Conservation (phyloP, 2,113 vertebrate species). For the Chamaea fasciata region DNA sequence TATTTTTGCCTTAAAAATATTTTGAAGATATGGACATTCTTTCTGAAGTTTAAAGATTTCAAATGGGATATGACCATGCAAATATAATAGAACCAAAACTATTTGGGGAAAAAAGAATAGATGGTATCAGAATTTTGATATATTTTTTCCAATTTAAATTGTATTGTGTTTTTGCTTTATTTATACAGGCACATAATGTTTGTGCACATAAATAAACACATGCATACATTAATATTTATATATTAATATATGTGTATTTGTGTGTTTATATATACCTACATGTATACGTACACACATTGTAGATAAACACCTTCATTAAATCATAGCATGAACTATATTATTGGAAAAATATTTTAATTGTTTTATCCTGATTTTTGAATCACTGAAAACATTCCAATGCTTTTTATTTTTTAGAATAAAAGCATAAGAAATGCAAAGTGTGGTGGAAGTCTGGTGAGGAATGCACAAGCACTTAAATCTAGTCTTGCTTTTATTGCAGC, state of each 20-base stretch:
- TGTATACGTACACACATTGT: background rate
- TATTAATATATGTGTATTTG: background rate
- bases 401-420: background rate
- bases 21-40: background rate
- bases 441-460: background rate
- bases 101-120: background rate
- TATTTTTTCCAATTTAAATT: background rate
- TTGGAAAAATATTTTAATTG: background rate
- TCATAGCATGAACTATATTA: background rate
- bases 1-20: background rate
- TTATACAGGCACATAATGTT: rapidly evolving
- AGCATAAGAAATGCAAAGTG: background rate
- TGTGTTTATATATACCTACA: background rate
- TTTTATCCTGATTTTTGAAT: background rate
- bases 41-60: background rate
- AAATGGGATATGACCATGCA: background rate
- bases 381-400: rapidly evolving
- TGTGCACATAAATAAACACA: background rate
- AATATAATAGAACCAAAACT: background rate
- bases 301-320: background rate
- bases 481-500: background rate
- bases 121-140: background rate
- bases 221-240: background rate
- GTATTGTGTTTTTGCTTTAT: background rate
- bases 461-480: background rate